Percentiles rank a stretch among this genome's conserved stretches.
These are phyloP conservation scores for Subanguina moxae DNA, from an alignment of 1,140 invertebrate genomes.

Conservation along the genomic window DNA sequence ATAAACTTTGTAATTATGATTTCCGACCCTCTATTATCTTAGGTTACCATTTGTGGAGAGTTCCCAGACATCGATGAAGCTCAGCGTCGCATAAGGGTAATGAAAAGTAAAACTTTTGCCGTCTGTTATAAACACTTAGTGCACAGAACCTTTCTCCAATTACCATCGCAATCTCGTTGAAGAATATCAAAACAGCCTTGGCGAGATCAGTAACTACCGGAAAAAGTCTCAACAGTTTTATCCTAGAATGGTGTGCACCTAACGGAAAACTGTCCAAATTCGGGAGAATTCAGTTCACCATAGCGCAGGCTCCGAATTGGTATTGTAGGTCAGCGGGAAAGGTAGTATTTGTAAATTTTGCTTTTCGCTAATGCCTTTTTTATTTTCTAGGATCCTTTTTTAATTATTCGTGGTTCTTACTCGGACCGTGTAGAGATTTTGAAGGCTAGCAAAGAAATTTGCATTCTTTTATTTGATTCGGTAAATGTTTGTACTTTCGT, in stretches of 20 bases:
- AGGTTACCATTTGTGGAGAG: conserved; percentile 31
- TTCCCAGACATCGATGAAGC: conserved; percentile 26
- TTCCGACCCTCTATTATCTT: too few relatives aligned
- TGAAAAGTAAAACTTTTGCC: too few relatives aligned
- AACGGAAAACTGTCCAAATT: conserved; percentile 11
- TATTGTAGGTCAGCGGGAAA: neutral
- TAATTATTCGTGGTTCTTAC: conserved; percentile 26
- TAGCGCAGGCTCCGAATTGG: conserved; percentile 14
- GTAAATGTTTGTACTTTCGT: neutral
- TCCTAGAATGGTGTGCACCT: conserved; percentile 15
- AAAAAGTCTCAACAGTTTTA: conserved; percentile 8
- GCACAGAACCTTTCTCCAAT: conserved; percentile 28
- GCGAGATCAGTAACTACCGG: neutral
- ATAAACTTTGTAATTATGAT: too few relatives aligned
- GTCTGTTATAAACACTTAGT: too few relatives aligned
- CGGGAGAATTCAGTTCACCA: conserved; percentile 18
- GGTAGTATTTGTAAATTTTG: conserved; percentile 12
- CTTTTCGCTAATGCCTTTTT: conserved; percentile 6
- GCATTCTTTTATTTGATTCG: conserved; percentile 20
- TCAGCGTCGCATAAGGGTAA: conserved; percentile 29
- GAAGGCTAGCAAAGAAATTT: conserved; percentile 19
- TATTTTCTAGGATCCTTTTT: conserved; percentile 6
- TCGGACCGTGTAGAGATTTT: conserved; percentile 17
- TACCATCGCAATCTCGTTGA: conserved; percentile 28
- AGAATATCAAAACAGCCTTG: conserved; percentile 20